These are phyloP conservation scores for Monarcha castaneiventris DNA, from an alignment of 2,113 vertebrate species.

Conservation along the genomic window DNA sequence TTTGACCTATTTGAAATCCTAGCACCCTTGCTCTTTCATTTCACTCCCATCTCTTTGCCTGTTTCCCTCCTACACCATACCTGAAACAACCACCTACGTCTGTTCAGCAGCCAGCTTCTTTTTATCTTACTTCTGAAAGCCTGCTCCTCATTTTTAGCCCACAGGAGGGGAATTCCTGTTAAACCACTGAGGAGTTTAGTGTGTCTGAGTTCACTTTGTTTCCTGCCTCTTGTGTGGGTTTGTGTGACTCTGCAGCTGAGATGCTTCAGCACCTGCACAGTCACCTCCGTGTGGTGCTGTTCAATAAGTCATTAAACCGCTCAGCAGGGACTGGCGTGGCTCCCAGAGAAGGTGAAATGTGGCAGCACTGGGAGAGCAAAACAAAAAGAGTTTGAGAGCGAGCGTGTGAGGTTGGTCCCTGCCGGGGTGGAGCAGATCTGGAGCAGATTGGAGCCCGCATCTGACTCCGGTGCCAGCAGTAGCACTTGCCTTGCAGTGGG, in stretches of 20 bases:
- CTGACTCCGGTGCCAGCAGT: not conserved
- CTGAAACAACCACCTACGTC: not conserved
- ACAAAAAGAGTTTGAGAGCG: not conserved
- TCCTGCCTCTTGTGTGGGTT: not conserved
- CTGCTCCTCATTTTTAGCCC: not conserved
- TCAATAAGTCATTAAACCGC: not conserved
- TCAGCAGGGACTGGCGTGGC: not conserved
- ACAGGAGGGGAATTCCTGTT: not conserved
- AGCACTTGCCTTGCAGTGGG: not conserved
- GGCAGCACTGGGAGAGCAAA: not conserved
- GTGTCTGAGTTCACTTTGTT: not conserved
- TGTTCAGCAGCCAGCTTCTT: not conserved
- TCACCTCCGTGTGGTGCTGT: not conserved
- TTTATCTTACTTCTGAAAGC: not conserved
- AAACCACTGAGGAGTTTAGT: not conserved
- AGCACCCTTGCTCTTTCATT: not conserved
- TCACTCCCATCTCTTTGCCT: not conserved
- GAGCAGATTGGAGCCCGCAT: fast-evolving
- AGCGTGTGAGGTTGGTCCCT: not conserved
- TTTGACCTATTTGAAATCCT: not conserved
- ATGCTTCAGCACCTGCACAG: not conserved
- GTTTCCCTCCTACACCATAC: not conserved
- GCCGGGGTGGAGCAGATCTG: not conserved
- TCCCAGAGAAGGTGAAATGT: not conserved
- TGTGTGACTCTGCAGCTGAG: not conserved